These are phyloP conservation scores for Lydus trimaculatus DNA, from an alignment of 2,888 invertebrate species.

Conservation along the genomic window DNA sequence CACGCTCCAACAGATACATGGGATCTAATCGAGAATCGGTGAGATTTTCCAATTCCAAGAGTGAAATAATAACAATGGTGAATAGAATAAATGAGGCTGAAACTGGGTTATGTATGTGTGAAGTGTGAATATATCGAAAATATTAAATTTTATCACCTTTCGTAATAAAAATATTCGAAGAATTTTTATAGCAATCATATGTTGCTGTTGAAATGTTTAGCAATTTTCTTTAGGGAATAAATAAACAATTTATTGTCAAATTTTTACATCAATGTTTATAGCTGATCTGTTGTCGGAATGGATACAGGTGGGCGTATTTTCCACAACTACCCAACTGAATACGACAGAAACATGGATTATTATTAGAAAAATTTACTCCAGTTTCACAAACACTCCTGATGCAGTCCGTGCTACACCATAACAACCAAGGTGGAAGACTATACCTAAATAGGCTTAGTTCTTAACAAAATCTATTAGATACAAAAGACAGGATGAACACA, in stretches of 20 bases:
- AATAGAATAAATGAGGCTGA: constrained; percentile 5
- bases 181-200: background rate
- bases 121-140: background rate
- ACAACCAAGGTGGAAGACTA: too few relatives aligned
- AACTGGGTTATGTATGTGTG: background rate
- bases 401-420: too few relatives aligned
- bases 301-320: background rate
- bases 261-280: background rate
- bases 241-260: background rate
- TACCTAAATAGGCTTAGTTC: too few relatives aligned
- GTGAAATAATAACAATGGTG: background rate
- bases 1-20: constrained; percentile 33
- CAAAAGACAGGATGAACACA: too few relatives aligned
- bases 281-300: background rate
- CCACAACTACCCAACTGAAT: background rate
- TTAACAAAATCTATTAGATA: too few relatives aligned
- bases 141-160: background rate
- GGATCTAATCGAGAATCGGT: background rate
- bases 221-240: background rate
- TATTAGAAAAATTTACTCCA: background rate
- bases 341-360: background rate
- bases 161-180: background rate
- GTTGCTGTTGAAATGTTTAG: background rate
- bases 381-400: background rate
- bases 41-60: background rate